phyloP scores from a whole-genome alignment of 2,797 vertebrate genomes.

The Oreonectes daqikongensis region DNA sequence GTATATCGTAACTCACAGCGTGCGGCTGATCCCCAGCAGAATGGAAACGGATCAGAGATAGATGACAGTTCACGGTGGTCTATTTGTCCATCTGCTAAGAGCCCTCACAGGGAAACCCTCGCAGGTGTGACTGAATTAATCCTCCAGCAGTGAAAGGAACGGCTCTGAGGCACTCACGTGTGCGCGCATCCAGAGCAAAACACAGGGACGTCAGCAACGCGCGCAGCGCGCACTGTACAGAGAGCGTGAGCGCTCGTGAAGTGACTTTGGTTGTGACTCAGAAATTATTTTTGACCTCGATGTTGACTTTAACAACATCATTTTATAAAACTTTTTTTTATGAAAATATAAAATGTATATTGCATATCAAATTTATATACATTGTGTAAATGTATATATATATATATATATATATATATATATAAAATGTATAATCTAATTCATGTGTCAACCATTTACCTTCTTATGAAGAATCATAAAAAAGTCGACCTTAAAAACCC shows the following conservation, averaged over 20 bases:
- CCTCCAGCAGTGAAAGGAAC: slow-evolving; percentile 22
- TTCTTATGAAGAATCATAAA: too few relatives aligned
- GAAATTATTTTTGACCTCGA: background rate
- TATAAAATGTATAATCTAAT: too few relatives aligned
- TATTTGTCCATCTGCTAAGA: slow-evolving; percentile 14
- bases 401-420: too few relatives aligned
- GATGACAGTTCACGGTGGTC: slow-evolving; percentile 2
- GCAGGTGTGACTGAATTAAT: slow-evolving; percentile 12
- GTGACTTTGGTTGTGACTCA: background rate
- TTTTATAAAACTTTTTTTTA: background rate
- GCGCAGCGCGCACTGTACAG: slow-evolving; percentile 1
- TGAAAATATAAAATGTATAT: background rate
- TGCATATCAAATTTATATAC: too few relatives aligned
- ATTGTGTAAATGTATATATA: too few relatives aligned
- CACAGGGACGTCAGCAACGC: slow-evolving; percentile 39
- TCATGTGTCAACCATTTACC: too few relatives aligned
- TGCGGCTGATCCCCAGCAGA: slow-evolving; percentile 3
- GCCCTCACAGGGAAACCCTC: slow-evolving; percentile 4
- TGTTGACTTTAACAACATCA: background rate
- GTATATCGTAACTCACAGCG: slow-evolving; percentile 21
- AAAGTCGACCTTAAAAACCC: too few relatives aligned
- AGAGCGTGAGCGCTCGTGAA: background rate
- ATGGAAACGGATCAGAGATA: background rate
- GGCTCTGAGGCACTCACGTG: slow-evolving; percentile 14
- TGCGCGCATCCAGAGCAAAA: slow-evolving; percentile 41